phyloP scores from a whole-genome alignment of 1,140 invertebrate species.

The Centruroides vittatus region DNA sequence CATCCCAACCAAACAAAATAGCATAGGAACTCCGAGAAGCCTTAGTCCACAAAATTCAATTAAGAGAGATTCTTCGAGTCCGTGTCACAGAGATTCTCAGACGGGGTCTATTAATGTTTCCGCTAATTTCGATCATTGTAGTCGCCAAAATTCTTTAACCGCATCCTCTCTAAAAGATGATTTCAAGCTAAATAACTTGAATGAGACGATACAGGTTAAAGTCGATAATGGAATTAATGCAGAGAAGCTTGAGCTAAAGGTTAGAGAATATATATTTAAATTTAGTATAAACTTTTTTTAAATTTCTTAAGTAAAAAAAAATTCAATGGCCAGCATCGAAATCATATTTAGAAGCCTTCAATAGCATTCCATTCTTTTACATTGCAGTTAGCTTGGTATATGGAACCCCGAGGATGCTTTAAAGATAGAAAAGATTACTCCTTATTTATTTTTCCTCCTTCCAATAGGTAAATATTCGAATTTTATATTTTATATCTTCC shows the following conservation, averaged over 20 bases:
- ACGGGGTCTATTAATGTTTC: too few relatives aligned
- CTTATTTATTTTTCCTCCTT: slow-evolving; percentile 67
- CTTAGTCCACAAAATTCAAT: slow-evolving; percentile 53
- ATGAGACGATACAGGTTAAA: slow-evolving; percentile 14
- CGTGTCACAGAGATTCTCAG: not conserved
- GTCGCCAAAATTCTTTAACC: slow-evolving; percentile 29
- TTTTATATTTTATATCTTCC: not conserved
- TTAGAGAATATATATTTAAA: not conserved
- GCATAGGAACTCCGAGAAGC: slow-evolving; percentile 23
- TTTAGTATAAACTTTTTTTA: not conserved
- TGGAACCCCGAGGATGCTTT: slow-evolving; percentile 54
- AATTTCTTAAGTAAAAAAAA: not conserved
- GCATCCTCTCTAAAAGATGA: slow-evolving; percentile 26
- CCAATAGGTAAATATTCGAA: slow-evolving; percentile 49
- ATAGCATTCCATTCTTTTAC: not conserved
- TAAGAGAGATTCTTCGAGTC: slow-evolving; percentile 29
- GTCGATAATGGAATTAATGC: slow-evolving; percentile 1
- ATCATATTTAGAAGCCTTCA: not conserved
- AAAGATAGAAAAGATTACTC: slow-evolving; percentile 73
- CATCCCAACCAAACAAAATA: slow-evolving; percentile 30
- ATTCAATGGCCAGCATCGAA: not conserved
- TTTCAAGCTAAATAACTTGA: slow-evolving; percentile 30
- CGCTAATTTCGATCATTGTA: slow-evolving; percentile 1
- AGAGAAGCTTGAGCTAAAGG: not conserved
- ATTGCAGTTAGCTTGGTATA: slow-evolving; percentile 20